Base-by-base conservation (phyloP, 1,140 invertebrate species). In the Drosophila sulfurigaster region DNA sequence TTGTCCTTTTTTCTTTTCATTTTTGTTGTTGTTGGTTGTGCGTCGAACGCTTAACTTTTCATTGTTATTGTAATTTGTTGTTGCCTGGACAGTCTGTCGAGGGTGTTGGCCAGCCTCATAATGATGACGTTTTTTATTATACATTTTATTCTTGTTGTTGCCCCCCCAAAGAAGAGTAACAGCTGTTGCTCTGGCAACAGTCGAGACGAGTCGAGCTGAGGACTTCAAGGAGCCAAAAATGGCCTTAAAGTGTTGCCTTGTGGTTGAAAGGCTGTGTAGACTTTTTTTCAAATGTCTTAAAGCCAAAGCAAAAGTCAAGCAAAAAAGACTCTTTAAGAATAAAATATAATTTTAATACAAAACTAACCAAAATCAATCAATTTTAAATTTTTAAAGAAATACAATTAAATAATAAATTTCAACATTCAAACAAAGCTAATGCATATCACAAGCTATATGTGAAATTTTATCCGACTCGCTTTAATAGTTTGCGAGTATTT, bases 21-120 rank as follows among this genome's bases (percentile, higher is more conserved):
- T 25, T 25, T 25, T 25, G 20, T 25, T 25, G 20, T 25, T 25
- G 20, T 25, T 25, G 20, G 20, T 5, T 89, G 65, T 79, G 79
- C 78, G 38, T 70, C 66, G 81, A 81, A 69, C 81, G 83, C 85
- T 89, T 87, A 88, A 89, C 83, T 88, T 88, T 88, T 83, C 78
- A 89, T 88, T 88, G 85, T 89, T 88, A 89, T 88, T 88, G 78
- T 88, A 89, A 89, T 88, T 88, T 89, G 68, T 79, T 89, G 79
- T 64, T 71, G 68, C 71, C 76, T 71, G 65, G 28, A 49, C 59
- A 59, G 43, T 16, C 13, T 32, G 56, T 65, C 52, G 15, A 30
- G 41, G 5, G 15, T 51, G 16, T 41, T 35, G 75, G 63, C 71
- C 68, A 68, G 74, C 57, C 56, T 68, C 74, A 79, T 88, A 88